Conservation (phyloP, 1,140 invertebrate species). For the Helicoverpa zea region DNA sequence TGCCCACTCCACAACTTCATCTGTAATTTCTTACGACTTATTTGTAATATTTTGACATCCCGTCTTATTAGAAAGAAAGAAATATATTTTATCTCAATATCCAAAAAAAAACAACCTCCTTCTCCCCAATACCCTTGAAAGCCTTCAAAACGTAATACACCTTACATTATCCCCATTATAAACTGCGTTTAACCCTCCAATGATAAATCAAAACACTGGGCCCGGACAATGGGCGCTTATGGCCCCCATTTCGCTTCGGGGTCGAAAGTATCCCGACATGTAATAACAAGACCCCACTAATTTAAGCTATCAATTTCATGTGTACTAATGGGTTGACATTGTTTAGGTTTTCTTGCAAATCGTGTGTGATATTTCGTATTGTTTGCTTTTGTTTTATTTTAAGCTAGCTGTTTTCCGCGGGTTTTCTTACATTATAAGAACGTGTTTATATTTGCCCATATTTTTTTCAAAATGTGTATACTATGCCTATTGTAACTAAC, state of each 20-base stretch:
- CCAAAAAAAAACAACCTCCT: no score
- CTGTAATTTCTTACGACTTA: no score
- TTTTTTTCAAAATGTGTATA: no score
- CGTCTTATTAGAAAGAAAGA: no score
- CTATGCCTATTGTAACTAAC: no score
- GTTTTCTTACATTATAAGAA: no score
- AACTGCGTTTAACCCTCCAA: conserved; percentile 22
- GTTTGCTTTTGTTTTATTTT: background rate
- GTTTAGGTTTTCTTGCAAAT: conserved; percentile 3
- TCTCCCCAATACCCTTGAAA: background rate
- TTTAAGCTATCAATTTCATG: conserved; percentile 26
- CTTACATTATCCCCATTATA: background rate
- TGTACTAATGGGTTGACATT: conserved; percentile 28
- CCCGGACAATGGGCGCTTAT: conserved; percentile 31
- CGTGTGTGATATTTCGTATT: conserved; percentile 11
- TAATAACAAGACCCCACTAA: conserved; percentile 26
- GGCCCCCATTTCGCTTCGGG: background rate
- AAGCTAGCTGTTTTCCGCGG: background rate
- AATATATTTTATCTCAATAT: no score
- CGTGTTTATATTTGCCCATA: no score
- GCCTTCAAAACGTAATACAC: background rate
- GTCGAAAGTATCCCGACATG: conserved; percentile 31
- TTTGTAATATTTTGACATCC: no score
- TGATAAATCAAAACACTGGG: conserved; percentile 32
- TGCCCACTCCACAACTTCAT: no score